A percentile compares a stretch with the other conserved stretches of the same genome.
These are phyloP conservation scores for Pitta sordida DNA, from an alignment of 2,113 vertebrate genomes.

Conservation along the genomic window DNA sequence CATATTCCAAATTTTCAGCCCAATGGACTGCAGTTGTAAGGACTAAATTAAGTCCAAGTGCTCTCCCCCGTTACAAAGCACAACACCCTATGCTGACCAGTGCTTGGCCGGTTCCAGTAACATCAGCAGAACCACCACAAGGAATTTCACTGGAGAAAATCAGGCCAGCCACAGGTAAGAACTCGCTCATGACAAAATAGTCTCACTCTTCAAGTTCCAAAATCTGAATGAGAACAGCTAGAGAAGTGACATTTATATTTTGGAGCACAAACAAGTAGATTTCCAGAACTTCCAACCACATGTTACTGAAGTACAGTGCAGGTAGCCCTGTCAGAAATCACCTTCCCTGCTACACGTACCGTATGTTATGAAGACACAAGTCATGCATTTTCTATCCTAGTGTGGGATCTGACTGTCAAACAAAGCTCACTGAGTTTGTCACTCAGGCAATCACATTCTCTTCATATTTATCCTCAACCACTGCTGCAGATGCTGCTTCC, in stretches of 20 bases:
- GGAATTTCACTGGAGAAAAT: neutral
- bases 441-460: neutral
- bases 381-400: neutral
- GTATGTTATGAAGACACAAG: neutral
- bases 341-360: neutral
- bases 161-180: neutral
- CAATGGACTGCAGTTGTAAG: accelerated
- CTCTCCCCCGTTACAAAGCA: accelerated
- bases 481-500: neutral
- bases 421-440: neutral
- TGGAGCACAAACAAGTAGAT: neutral
- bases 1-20: neutral
- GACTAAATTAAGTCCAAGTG: neutral
- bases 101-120: accelerated
- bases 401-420: neutral
- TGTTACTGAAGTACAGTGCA: neutral
- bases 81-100: neutral
- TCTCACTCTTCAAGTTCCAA: neutral
- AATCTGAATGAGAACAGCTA: neutral
- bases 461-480: neutral
- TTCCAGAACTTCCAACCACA: neutral
- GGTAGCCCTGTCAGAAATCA: slow-evolving; percentile 5
- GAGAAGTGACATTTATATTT: neutral
- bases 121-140: accelerated
- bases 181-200: neutral